Conservation (phyloP, 1,140 invertebrate species). For the Zaprionus kolodkinae region DNA sequence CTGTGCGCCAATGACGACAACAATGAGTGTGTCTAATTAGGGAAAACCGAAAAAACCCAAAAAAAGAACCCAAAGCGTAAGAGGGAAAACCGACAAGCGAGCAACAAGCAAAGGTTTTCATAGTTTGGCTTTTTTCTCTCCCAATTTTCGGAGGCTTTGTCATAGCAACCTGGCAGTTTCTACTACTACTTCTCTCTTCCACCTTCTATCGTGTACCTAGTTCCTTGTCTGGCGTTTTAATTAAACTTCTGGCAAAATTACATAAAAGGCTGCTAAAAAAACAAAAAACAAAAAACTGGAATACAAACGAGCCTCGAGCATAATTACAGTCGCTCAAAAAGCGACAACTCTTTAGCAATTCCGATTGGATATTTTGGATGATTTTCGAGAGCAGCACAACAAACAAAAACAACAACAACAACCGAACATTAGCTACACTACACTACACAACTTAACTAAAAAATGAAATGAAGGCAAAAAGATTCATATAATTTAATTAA, state of each 20-base stretch:
- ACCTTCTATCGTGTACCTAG: not conserved
- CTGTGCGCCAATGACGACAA: slow-evolving; percentile 42
- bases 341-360: slow-evolving; percentile 21
- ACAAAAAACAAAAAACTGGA: slow-evolving; percentile 3
- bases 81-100: slow-evolving; percentile 42
- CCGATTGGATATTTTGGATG: slow-evolving; percentile 28
- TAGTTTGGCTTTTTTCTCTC: slow-evolving; percentile 55
- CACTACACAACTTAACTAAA: slow-evolving; percentile 47
- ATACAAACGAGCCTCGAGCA: slow-evolving; percentile 3
- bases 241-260: slow-evolving; percentile 61
- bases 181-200: slow-evolving; percentile 10
- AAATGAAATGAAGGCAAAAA: slow-evolving; percentile 18
- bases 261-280: slow-evolving; percentile 38
- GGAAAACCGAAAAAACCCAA: slow-evolving; percentile 39
- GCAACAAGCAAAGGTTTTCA: slow-evolving; percentile 67
- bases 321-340: slow-evolving; percentile 35
- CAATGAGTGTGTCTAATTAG: slow-evolving; percentile 76
- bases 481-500: slow-evolving; percentile 82
- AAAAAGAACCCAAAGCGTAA: slow-evolving; percentile 2
- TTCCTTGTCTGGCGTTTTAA: slow-evolving; percentile 64
- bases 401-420: slow-evolving; percentile 19
- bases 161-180: slow-evolving; percentile 62
- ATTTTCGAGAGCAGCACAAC: slow-evolving; percentile 15
- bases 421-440: slow-evolving; percentile 25
- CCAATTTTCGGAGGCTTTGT: slow-evolving; percentile 36